Evolutionary conservation across 2,113 vertebrate genomes (phyloP), one percentile per base, ranked within the genome.

Genomic region (Empidonax alnorum): DNA sequence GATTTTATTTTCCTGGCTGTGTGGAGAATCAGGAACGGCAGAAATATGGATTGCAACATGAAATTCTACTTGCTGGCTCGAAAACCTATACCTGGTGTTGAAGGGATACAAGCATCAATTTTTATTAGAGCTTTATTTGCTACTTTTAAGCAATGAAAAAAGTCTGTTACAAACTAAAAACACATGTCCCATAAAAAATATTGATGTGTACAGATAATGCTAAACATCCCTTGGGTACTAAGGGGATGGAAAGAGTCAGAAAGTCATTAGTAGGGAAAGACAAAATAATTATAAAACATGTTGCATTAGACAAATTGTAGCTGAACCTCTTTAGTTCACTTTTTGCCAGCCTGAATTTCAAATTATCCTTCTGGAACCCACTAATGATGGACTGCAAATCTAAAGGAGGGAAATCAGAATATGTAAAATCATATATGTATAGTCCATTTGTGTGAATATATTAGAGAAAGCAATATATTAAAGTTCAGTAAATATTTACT

Each of bases 1-100:
- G 78, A 47, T 92, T 92, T 96, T 87, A 95, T 97, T 96, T 96
- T 96, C 89, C 89, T 96, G 89, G 71, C 90, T 79, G 42, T 31
- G 25, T 56, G 71, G 73, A 67, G 79, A 88, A 89, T 5, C 80
- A 85, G 77, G 47, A 92, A 84, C 71, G 84, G 80, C 94, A 96
- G 74, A 27, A 63, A 66, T 41, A 89, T 47, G 71, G 50, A 71
- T 87, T 94, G 71, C 87, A 93, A 41, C 18, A 59, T 21, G 83
- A 84, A 97, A 88, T 88, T 56, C 68, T 55, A 37, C 90, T 85
- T 89, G 85, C 61, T 90, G 93, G 65, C 85, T 94, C 6, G 21
- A 86, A 96, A 96, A 75, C 41, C 47, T 84, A 78, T 93, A 97
- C 93, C 95, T 95, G 89, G 47, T 96, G 84, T 93, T 84, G 89